These are phyloP conservation scores for Campaea margaritaria DNA, from an alignment of 2,888 invertebrate genomes.

Conservation along the genomic window DNA sequence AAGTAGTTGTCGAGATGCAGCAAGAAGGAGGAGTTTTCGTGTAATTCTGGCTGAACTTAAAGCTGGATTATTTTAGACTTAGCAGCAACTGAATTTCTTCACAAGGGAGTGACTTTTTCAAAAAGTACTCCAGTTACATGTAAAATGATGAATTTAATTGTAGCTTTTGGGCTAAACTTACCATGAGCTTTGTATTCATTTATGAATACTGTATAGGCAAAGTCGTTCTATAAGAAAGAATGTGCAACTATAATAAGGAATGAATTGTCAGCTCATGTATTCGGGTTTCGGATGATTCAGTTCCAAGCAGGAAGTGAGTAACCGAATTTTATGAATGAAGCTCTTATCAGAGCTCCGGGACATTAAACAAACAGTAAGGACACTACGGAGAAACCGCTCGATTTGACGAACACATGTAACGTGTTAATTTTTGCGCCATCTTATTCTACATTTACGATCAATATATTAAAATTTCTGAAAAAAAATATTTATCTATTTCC, in stretches of 20 bases:
- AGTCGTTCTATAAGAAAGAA: not conserved
- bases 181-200: too few species aligned
- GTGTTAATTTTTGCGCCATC: not conserved
- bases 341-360: constrained; percentile 57
- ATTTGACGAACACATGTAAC: not conserved
- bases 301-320: constrained; percentile 63
- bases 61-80: not conserved
- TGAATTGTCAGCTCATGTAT: constrained; percentile 12
- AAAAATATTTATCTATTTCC: too few species aligned
- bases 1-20: too few species aligned
- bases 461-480: too few species aligned
- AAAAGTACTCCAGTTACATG: not conserved
- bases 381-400: constrained; percentile 5
- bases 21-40: not conserved
- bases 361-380: constrained; percentile 15
- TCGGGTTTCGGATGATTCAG: constrained; percentile 40
- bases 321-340: constrained; percentile 66
- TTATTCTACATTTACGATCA: not conserved
- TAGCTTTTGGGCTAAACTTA: too few species aligned
- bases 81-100: not conserved
- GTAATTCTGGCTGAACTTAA: not conserved
- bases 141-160: not conserved
- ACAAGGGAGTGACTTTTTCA: not conserved
- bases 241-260: not conserved
- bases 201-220: not conserved